Evolutionary conservation across 23 tunicate genomes (phyloP).

Genomic region (Halocynthia aurantium): DNA sequence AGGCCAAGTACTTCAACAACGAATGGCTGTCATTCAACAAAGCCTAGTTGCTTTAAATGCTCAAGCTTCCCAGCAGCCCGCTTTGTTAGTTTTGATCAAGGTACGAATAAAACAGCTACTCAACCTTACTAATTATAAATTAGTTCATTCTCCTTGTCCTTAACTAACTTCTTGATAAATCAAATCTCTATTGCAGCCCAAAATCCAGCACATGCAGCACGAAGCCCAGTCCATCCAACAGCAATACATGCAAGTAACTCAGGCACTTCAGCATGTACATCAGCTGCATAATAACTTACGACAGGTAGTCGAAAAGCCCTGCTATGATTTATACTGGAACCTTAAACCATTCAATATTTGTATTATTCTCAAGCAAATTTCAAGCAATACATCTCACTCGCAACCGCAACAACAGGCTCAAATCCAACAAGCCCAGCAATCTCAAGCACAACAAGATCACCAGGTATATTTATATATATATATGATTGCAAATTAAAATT

Average conservation of each 20-base stretch:
- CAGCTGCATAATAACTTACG: conserved; percentile 11
- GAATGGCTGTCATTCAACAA: conserved; percentile 31
- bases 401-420: conserved; percentile 11
- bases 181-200: conserved; percentile 34
- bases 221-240: conserved; percentile 33
- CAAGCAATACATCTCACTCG: conserved; percentile 38
- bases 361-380: conserved; percentile 35
- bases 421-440: conserved; percentile 29
- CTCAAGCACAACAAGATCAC: conserved; percentile 1
- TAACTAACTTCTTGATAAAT: background rate
- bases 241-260: conserved; percentile 16
- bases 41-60: conserved; percentile 27
- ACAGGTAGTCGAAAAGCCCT: conserved; percentile 2
- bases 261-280: conserved; percentile 9
- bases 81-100: conserved; percentile 42
- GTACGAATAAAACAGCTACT: conserved; percentile 1
- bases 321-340: too few relatives aligned
- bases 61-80: conserved; percentile 85
- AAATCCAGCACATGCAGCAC: conserved; percentile 61
- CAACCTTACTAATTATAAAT: background rate
- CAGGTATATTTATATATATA: too few relatives aligned
- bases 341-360: conserved; percentile 15
- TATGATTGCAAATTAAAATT: too few relatives aligned
- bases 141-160: background rate
- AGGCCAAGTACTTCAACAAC: conserved; percentile 52